Conservation (phyloP, 2,888 invertebrate genomes). For the Listrodromus nycthemerus region DNA sequence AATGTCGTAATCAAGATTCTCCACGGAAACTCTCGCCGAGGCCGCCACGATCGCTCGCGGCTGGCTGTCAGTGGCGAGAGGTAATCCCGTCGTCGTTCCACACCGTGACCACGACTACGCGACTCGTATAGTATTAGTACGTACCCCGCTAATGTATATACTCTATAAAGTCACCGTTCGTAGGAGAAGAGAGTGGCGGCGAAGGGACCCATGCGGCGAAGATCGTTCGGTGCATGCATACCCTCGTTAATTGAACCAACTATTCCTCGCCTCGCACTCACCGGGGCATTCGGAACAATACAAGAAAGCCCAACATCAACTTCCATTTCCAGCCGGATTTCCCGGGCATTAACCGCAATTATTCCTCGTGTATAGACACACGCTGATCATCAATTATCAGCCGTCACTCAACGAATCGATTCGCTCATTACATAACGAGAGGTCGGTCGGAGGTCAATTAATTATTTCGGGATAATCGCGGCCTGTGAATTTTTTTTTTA, state of each 20-base stretch:
- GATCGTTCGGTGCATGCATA: conserved; percentile 10
- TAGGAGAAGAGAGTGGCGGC: neutral
- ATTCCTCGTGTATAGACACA: conserved; percentile 26
- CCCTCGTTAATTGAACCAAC: conserved; percentile 50
- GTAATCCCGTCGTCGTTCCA: conserved; percentile 53
- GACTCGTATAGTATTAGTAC: conserved; percentile 31
- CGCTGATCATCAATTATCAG: conserved; percentile 61
- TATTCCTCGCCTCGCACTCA: conserved; percentile 14
- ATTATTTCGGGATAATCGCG: conserved; percentile 65
- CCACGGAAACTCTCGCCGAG: conserved; percentile 66
- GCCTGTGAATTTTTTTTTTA: conserved; percentile 42
- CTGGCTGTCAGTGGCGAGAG: conserved; percentile 49
- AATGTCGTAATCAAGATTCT: conserved; percentile 72
- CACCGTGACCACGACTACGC: conserved; percentile 64
- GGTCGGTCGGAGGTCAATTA: conserved; percentile 44
- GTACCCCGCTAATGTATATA: conserved; percentile 8
- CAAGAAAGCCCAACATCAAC: neutral
- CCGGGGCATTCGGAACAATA: neutral
- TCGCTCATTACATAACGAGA: conserved; percentile 55
- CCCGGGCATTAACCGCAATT: conserved; percentile 41
- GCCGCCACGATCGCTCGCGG: conserved; percentile 53
- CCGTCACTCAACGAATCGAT: conserved; percentile 54
- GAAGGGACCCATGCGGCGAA: conserved; percentile 11
- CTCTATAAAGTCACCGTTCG: conserved; percentile 36
- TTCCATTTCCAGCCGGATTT: neutral